These are phyloP conservation scores for Galaxias olidus DNA, from an alignment of 2,797 vertebrate species.

Conservation along the genomic window DNA sequence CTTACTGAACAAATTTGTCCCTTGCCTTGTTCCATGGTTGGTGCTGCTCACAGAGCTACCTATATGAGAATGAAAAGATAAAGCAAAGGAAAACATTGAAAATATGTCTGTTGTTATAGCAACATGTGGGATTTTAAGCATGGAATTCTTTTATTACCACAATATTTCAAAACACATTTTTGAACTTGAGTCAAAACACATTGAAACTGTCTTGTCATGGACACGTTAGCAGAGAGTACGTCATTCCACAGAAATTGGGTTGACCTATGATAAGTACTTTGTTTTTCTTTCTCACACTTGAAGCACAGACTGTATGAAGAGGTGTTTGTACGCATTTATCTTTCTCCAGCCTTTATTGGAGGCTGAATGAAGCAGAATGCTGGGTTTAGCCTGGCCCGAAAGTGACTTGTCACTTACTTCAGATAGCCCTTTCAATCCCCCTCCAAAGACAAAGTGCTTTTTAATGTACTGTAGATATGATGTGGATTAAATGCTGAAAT, in stretches of 20 bases:
- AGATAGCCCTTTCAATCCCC: conserved; percentile 25
- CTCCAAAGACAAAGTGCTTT: conserved; percentile 14
- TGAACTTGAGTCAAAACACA: no score
- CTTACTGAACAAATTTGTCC: conserved; percentile 92
- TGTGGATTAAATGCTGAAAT: conserved; percentile 12
- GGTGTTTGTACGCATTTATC: conserved; percentile 1
- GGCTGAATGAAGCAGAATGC: conserved; percentile 6
- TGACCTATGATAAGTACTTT: no score
- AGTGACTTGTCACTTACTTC: conserved; percentile 45
- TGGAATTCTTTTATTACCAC: no score
- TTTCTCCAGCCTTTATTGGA: conserved; percentile 33
- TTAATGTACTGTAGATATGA: conserved; percentile 5
- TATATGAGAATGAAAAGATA: conserved; percentile 63
- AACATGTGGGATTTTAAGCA: no score
- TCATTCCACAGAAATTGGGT: no score
- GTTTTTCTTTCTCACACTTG: background rate
- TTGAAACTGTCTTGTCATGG: no score
- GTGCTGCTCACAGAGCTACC: conserved; percentile 81
- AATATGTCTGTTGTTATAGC: background rate
- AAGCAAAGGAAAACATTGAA: background rate
- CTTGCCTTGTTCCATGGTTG: conserved; percentile 88
- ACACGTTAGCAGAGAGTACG: no score
- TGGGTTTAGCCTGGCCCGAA: conserved; percentile 36
- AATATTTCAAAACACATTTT: no score
- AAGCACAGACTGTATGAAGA: background rate